These are phyloP conservation scores for Chironomus striatipennis DNA, from an alignment of 1,140 invertebrate species.

Conservation along the genomic window DNA sequence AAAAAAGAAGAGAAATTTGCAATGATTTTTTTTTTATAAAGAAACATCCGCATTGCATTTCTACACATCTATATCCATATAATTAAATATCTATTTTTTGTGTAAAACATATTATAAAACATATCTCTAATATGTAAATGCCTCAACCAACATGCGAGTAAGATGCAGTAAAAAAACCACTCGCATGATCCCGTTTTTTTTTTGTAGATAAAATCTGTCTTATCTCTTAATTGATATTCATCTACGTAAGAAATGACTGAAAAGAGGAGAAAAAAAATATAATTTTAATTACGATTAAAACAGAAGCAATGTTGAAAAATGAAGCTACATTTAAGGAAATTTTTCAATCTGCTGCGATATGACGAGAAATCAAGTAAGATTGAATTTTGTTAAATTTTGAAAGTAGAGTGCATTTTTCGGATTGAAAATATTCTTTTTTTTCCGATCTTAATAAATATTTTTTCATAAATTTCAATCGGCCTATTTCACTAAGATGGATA, in stretches of 20 bases:
- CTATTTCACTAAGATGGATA: too few species aligned
- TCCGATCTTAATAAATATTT: too few species aligned
- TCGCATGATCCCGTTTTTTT: slow-evolving; percentile 1
- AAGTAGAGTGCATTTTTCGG: too few species aligned
- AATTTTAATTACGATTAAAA: slow-evolving; percentile 20
- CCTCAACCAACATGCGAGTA: neutral
- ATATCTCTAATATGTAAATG: slow-evolving; percentile 14
- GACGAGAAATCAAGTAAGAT: too few species aligned
- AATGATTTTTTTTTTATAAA: too few species aligned
- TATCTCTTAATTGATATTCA: slow-evolving; percentile 24
- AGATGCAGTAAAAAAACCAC: neutral
- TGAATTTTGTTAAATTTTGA: too few species aligned
- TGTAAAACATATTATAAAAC: slow-evolving; percentile 4
- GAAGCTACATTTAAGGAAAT: slow-evolving; percentile 15
- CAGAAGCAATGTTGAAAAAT: neutral
- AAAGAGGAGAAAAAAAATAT: neutral
- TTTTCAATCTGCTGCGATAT: neutral
- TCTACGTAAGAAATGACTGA: neutral
- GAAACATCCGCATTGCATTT: neutral
- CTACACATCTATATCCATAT: neutral
- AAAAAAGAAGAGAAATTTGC: neutral
- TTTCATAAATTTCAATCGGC: too few species aligned
- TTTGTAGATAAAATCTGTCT: slow-evolving; percentile 16
- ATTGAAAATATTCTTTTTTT: too few species aligned
- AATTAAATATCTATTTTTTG: slow-evolving; percentile 3